Evolutionary conservation across 2,797 vertebrate species (phyloP).

Genomic region (Gymnoscopelus braueri): DNA sequence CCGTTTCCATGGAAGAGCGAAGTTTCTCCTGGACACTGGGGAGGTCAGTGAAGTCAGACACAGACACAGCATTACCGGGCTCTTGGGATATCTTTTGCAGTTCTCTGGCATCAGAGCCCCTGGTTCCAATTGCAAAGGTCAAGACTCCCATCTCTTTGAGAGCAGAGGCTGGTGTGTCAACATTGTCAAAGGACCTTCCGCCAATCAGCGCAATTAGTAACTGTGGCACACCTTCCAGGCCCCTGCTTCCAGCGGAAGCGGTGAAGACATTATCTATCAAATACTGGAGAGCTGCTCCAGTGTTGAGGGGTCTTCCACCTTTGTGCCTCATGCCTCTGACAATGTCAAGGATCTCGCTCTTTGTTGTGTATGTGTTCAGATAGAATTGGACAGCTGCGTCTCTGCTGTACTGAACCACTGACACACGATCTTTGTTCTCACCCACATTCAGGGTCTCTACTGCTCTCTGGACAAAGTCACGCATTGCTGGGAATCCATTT

Average conservation of each 20-base stretch:
- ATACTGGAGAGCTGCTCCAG: constrained; percentile 32
- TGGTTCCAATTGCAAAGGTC: constrained; percentile 49
- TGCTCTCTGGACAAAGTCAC: constrained; percentile 20
- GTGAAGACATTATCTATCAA: constrained; percentile 75
- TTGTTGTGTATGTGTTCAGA: constrained; percentile 25
- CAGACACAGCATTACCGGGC: constrained; percentile 12
- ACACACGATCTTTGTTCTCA: constrained; percentile 23
- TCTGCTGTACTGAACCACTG: constrained; percentile 28
- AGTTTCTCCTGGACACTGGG: constrained; percentile 13
- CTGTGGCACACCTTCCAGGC: constrained; percentile 73
- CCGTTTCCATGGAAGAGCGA: constrained; percentile 15
- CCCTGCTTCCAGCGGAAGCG: constrained; percentile 81
- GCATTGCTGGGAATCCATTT: constrained; percentile 24
- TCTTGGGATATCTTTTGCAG: constrained; percentile 12
- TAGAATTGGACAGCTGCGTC: constrained; percentile 18
- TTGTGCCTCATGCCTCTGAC: constrained; percentile 17
- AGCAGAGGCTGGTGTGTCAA: constrained; percentile 60
- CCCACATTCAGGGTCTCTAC: constrained; percentile 24
- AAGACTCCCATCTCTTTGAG: constrained; percentile 71
- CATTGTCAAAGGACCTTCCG: constrained; percentile 69
- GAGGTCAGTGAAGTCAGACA: constrained; percentile 13
- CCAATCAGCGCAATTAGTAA: constrained; percentile 72
- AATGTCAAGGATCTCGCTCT: constrained; percentile 12
- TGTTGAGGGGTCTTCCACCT: constrained; percentile 32
- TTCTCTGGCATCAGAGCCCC: constrained; percentile 11